These are phyloP conservation scores for Cryptosula pallasiana DNA, from an alignment of 2,888 invertebrate genomes.

Conservation along the genomic window DNA sequence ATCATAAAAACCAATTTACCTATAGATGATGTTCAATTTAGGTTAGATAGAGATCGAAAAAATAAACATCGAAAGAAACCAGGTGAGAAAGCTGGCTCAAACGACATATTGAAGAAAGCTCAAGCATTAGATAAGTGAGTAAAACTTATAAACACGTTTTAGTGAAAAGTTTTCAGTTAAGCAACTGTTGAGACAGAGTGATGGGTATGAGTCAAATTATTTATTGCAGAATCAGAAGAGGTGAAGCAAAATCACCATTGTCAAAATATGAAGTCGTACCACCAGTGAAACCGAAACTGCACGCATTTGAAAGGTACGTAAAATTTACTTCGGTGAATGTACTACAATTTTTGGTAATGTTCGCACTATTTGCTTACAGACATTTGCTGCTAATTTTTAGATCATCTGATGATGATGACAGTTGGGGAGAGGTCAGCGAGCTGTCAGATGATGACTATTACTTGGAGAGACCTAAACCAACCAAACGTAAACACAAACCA, in stretches of 20 bases:
- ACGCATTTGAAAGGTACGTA: constrained; percentile 15
- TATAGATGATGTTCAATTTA: too few species aligned
- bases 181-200: too few species aligned
- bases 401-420: constrained; percentile 8
- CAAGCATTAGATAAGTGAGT: constrained; percentile 10
- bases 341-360: too few species aligned
- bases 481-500: not conserved
- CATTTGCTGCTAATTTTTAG: not conserved
- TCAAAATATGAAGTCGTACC: constrained; percentile 15
- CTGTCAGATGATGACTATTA: constrained; percentile 5
- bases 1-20: too few species aligned
- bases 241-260: not conserved
- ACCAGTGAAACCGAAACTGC: not conserved
- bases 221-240: not conserved
- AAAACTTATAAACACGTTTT: not conserved
- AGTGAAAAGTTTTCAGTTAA: not conserved
- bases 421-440: constrained; percentile 1
- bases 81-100: not conserved
- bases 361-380: too few species aligned
- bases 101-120: constrained; percentile 17
- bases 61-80: not conserved
- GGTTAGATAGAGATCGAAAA: not conserved
- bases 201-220: too few species aligned
- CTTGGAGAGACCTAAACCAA: not conserved
- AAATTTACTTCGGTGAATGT: too few species aligned